Evolutionary conservation across 2,113 vertebrate genomes (phyloP).

Genomic region (Oreochromis niloticus): DNA sequence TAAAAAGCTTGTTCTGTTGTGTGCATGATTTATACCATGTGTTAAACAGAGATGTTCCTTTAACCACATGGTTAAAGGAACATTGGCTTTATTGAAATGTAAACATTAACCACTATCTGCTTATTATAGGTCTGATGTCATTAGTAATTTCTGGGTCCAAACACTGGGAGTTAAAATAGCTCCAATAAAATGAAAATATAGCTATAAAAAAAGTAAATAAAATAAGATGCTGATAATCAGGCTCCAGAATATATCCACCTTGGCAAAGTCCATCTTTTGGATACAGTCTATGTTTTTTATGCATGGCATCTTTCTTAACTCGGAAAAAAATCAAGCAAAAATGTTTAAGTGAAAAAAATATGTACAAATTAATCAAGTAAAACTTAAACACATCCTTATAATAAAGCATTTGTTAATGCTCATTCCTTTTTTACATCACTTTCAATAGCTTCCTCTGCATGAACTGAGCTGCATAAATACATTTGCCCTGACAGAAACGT

Average conservation of each 20-base stretch:
- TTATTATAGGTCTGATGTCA: not conserved
- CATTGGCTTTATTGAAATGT: accelerated
- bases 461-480: accelerated
- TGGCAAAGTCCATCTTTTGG: accelerated
- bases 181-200: accelerated
- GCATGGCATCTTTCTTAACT: not conserved
- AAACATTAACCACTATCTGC: not conserved
- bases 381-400: not conserved
- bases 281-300: not conserved
- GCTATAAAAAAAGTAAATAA: not conserved
- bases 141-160: not conserved
- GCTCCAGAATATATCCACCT: not conserved
- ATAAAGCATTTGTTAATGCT: not conserved
- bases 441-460: not conserved
- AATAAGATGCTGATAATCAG: not conserved
- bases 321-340: not conserved
- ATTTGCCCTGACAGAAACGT: not conserved
- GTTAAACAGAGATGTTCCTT: not conserved
- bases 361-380: not conserved
- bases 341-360: not conserved
- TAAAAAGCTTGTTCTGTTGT: not conserved
- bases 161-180: not conserved
- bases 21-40: accelerated
- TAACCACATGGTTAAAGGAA: too few relatives aligned
- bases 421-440: accelerated